phyloP scores from a whole-genome alignment of 2,888 invertebrate species.

The Poecilus cupreus region DNA sequence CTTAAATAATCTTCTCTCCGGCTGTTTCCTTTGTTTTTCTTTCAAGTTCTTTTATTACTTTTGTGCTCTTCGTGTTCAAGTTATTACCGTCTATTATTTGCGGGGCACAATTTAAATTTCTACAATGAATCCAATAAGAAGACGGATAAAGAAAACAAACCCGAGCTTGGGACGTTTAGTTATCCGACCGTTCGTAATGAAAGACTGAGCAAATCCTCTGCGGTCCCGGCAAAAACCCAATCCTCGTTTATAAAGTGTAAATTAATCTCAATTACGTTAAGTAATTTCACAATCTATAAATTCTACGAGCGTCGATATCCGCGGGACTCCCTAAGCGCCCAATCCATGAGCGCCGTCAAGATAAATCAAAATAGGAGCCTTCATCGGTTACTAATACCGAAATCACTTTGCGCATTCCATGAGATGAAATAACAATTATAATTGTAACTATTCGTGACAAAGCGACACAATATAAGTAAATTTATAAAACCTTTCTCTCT shows the following conservation, averaged over 20 bases:
- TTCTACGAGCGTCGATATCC: neutral
- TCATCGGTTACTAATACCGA: too few species aligned
- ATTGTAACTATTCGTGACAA: too few species aligned
- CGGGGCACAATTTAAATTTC: conserved; percentile 27
- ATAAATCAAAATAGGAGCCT: too few species aligned
- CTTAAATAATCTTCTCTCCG: conserved; percentile 4
- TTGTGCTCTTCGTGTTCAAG: conserved; percentile 18
- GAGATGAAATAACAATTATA: too few species aligned
- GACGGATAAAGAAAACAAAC: conserved; percentile 27
- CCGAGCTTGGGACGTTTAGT: neutral
- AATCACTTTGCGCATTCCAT: too few species aligned
- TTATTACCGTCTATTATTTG: conserved; percentile 31
- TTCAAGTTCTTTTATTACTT: conserved; percentile 29
- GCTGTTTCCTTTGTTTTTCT: neutral
- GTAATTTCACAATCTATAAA: conserved; percentile 26
- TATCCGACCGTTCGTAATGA: conserved; percentile 10
- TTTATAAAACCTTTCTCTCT: too few species aligned
- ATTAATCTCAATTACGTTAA: conserved; percentile 23
- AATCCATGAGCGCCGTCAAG: too few species aligned
- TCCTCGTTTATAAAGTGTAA: conserved; percentile 24
- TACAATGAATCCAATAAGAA: conserved; percentile 29
- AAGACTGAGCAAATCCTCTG: neutral
- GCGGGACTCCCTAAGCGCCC: too few species aligned
- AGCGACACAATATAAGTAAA: too few species aligned
- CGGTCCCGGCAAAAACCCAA: neutral